Evolutionary conservation across 1,140 invertebrate genomes (phyloP), one percentile per base, ranked within the genome.

Genomic region (Globodera ellingtonae): DNA sequence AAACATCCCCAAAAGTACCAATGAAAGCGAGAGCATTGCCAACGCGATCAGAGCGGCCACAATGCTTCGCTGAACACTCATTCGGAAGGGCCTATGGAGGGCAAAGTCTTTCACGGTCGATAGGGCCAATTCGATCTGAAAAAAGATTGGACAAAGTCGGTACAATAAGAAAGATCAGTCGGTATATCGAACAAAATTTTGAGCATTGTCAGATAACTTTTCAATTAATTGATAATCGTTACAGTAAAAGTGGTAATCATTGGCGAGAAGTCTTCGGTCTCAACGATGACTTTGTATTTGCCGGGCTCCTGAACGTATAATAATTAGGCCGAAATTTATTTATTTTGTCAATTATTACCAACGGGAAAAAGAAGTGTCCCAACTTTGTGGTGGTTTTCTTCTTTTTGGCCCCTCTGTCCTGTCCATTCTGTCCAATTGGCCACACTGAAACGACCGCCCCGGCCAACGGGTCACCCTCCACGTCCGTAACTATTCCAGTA

Each of bases 361-460:
- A 50, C 13, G 86, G 46, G 7, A 84, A 21, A 73, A 87, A 78
- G 67, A 79, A 87, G 56, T 84, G 82, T 4, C 85, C 85, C 59
- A 18, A 83, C 6, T 13, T 21, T 21, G 67, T 66, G 15, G 86
- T 48, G 13, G 71, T 62, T 8, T 15, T 35, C 9, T 66, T 84
- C 48, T n/a, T 10, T 83, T 35, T 21, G 80, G 67, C 59, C 13
- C 44, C 24, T 6, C 7, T 71, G 56, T 56, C 71, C n/a, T 67
- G 44, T 18, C 21, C 10, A 18, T 62, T 67, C 13, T 48, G 15
- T 15, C 35, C 35, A 46, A 50, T 24, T 24, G 72, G 75, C 67
- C 59, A 48, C 13, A 88, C 72, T 4, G 81, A 80, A 13, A 86
- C 35, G 21, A 59, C 78, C 0, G 79, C 79, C 70, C 79, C 70